Base-by-base conservation (phyloP, 2,113 vertebrate species). In the Elephantulus edwardii region DNA sequence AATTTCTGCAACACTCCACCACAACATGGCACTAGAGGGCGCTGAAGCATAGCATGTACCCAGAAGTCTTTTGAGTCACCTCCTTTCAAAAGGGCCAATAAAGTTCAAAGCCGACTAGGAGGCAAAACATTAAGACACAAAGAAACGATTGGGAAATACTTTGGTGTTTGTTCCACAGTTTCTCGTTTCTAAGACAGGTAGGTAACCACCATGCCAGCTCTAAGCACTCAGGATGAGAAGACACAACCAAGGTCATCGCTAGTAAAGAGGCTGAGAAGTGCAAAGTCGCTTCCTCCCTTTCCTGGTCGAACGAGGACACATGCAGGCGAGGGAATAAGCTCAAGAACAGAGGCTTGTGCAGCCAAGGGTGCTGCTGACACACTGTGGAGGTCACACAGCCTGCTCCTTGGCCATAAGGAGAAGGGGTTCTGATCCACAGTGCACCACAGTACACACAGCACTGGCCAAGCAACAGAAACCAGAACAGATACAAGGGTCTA, bases 131-230 rank as follows among this genome's bases (percentile, higher is more conserved):
- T 2, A 62, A 28, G 30, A 71, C 19, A 26, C 3, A 38, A 48
- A 86, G 50, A n/a, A 4, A 5, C 20, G 30, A 40, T 16, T 44
- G 52, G 22, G 6, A 40, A 28, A 79, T 7, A 14, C 71, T 14
- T 4, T 10, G 22, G 58, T 2, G 5, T 7, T 6, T 50, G 11
- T 26, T 75, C 1, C 1, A 3, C 19, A 8, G 56, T 22, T 46
- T 20, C 12, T 56, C 35, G 11, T 42, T 68, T 54, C 80, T 6
- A 8, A 19, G 8, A 68, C 46, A 58, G 83, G 3, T 3, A 0
- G 28, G 16, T 35, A n/a, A 17, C n/a, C 5, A 19, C 1, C 75
- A 54, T 33, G 33, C 30, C 46, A 38, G 12, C 30, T 68, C 48
- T 16, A 24, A 38, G 30, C 40, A 22, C 28, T 5, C 22, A 7